A percentile compares a stretch with the other conserved stretches of the same genome.
phyloP scores from a whole-genome alignment of 53 echinoderm and acorn worm species.

The Pentamera pediparva region DNA sequence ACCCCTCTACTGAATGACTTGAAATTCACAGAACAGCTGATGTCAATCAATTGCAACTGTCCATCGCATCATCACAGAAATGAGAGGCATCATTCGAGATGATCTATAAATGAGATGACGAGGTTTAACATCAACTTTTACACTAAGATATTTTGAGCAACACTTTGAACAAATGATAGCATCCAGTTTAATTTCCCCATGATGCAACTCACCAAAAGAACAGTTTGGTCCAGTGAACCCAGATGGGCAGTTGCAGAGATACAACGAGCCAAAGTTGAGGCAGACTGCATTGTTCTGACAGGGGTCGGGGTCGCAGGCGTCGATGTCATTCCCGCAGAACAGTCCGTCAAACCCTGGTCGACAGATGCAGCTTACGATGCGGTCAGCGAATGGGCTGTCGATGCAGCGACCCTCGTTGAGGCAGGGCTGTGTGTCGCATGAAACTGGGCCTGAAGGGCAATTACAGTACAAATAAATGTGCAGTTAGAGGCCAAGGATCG shows the following conservation, averaged over 20 bases:
- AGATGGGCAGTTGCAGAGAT: conserved; percentile 40
- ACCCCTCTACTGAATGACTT: too few species aligned
- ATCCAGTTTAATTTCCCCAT: too few species aligned
- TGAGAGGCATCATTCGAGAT: too few species aligned
- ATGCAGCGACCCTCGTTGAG: conserved; percentile 52
- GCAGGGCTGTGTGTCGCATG: conserved; percentile 57
- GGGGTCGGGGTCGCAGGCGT: conserved; percentile 10
- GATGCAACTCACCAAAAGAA: conserved; percentile 7
- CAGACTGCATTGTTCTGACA: conserved; percentile 24
- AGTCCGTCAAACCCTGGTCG: conserved; percentile 34
- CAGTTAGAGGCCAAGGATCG: too few species aligned
- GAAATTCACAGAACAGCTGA: too few species aligned
- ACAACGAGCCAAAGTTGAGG: neutral
- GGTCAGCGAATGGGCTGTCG: neutral
- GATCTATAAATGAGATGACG: too few species aligned
- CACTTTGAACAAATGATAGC: too few species aligned
- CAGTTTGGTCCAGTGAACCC: conserved; percentile 50
- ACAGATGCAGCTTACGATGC: conserved; percentile 29
- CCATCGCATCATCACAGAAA: too few species aligned
- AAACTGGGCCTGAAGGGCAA: conserved; percentile 37
- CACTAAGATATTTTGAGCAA: too few species aligned
- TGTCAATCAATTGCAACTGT: too few species aligned
- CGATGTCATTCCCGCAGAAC: conserved; percentile 16
- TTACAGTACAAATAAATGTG: too few species aligned
- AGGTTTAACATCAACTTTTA: too few species aligned